Evolutionary conservation across 2,113 vertebrate species (phyloP), one percentile per base, ranked within the genome.

Genomic region (Dipodomys ordii): DNA sequence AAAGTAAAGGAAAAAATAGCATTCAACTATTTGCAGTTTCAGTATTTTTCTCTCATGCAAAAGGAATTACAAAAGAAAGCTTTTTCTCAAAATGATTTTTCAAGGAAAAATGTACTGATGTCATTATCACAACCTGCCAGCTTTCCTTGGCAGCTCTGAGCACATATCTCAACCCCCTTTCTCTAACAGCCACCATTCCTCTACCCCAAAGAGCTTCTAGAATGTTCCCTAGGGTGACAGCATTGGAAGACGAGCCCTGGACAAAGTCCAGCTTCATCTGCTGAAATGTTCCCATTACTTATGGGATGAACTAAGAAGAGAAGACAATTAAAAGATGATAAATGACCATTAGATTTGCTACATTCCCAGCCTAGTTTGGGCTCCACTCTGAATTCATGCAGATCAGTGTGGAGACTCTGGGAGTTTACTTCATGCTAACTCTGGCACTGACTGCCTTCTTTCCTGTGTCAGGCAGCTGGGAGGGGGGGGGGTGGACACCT

Each of bases 51-150:
- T 81, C 49, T 92, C 87, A 72, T 53, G 19, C 46, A 65, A 10
- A 46, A 72, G 76, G 72, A 94, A 82, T 86, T 85, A 92, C 39
- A 30, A 90, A 88, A 83, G 64, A 88, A 94, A 90, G 28, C 19
- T 88, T 90, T 72, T 93, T 78, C 76, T 92, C 72, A 81, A 72
- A 94, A 94, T 92, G 83, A 95, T 60, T 87, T 95, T 95, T 94
- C 86, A 87, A 95, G 82, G 84, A 90, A 95, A 67, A 93, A 84
- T 91, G n/a, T 85, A 82, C 83, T 94, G 86, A 93, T 90, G 86
- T 96, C 89, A 93, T 46, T 49, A 62, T 69, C 23, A 44, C 15
- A 64, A 72, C 35, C 83, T 78, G 32, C 91, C 81, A 92, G 92
- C 60, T 96, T 95, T 68, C 22, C 32, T 91, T 94, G 87, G 92